Percentiles rank a stretch among this genome's conserved stretches.
Conservation (phyloP, 2,888 invertebrate genomes). For the Tipula confusa region DNA sequence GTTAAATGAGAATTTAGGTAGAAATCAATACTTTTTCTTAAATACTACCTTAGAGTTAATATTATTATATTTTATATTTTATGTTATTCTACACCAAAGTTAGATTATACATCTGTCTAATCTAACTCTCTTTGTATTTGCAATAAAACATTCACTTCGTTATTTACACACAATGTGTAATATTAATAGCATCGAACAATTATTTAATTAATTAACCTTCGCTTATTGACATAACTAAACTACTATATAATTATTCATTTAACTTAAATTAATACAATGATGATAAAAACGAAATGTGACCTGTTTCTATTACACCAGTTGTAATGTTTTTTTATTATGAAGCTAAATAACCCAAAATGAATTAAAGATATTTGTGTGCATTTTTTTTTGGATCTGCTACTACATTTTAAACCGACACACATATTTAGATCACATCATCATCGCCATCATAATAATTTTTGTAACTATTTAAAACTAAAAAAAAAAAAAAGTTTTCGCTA, state of each 20-base stretch:
- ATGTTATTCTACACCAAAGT: too few relatives aligned
- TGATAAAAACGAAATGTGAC: neutral
- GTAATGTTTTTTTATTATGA: neutral
- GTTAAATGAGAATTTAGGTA: too few relatives aligned
- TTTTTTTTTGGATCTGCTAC: neutral
- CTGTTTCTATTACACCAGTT: neutral
- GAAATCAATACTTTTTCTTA: too few relatives aligned
- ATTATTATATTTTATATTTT: too few relatives aligned
- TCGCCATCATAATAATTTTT: neutral
- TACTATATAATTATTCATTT: neutral
- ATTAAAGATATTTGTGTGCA: neutral
- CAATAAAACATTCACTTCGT: too few relatives aligned
- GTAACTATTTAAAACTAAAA: neutral
- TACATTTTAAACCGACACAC: neutral
- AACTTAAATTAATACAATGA: neutral
- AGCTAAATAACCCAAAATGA: neutral
- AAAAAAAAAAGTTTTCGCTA: neutral
- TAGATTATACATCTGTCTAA: too few relatives aligned
- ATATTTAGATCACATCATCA: neutral
- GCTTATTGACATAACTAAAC: neutral
- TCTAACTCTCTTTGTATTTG: too few relatives aligned
- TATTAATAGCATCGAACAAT: neutral
- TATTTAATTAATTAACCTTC: neutral
- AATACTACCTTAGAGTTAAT: too few relatives aligned
- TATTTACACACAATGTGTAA: too few relatives aligned